Evolutionary conservation across 2,797 vertebrate genomes (phyloP).

Genomic region (Geotrypetes seraphini): DNA sequence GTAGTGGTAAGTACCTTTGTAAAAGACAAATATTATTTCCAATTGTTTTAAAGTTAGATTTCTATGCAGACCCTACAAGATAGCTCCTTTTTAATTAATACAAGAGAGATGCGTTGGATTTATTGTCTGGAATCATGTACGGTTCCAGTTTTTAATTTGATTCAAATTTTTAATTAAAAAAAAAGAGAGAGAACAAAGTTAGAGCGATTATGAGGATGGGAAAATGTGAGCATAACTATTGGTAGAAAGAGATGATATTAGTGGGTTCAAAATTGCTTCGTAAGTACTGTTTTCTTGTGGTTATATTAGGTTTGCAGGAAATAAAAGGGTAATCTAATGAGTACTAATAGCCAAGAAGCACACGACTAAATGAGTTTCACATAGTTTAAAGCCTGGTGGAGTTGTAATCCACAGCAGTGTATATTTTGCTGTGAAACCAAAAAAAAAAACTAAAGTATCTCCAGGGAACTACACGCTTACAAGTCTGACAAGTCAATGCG

Average conservation of each 20-base stretch:
- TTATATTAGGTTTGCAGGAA: slow-evolving; percentile 3
- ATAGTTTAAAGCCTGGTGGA: slow-evolving; percentile 4
- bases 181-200: too few relatives aligned
- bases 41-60: too few relatives aligned
- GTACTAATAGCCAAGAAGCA: neutral
- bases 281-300: neutral
- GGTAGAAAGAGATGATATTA: slow-evolving; percentile 2
- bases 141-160: too few relatives aligned
- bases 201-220: neutral
- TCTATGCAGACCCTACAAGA: too few relatives aligned
- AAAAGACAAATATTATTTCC: too few relatives aligned
- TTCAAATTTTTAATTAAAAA: too few relatives aligned
- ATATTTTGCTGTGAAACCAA: neutral
- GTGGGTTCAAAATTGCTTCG: slow-evolving; percentile 3
- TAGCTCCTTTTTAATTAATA: too few relatives aligned
- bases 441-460: neutral
- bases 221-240: neutral
- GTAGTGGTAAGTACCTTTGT: too few relatives aligned
- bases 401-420: slow-evolving; percentile 9
- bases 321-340: neutral
- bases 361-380: neutral
- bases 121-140: too few relatives aligned
- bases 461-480: neutral
- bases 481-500: neutral
- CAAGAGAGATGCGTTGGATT: too few relatives aligned